phyloP scores from a whole-genome alignment of 1,140 invertebrate species.

The Cheumatopsyche charites region DNA sequence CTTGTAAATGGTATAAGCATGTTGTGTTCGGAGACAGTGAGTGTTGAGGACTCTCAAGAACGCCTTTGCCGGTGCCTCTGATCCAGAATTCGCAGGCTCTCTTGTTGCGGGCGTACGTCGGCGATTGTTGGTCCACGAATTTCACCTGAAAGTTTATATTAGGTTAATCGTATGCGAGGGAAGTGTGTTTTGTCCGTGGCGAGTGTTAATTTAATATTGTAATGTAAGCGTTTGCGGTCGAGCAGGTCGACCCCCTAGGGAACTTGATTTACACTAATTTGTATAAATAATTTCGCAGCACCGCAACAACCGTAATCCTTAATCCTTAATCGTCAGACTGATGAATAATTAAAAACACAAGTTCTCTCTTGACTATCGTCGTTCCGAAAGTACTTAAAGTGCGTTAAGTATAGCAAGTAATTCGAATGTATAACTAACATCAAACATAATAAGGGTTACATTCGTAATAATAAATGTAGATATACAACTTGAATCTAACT shows the following conservation, averaged over 20 bases:
- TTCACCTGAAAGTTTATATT: constrained; percentile 70
- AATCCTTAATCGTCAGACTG: background rate
- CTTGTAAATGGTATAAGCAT: constrained; percentile 82
- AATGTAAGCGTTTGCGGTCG: constrained; percentile 14
- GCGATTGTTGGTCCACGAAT: constrained; percentile 80
- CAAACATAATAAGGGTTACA: too few relatives aligned
- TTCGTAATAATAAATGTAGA: too few relatives aligned
- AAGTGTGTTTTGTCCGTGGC: background rate
- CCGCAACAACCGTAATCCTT: too few relatives aligned
- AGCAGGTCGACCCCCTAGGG: background rate
- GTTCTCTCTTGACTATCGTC: background rate
- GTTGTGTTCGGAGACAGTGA: constrained; percentile 84
- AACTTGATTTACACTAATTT: too few relatives aligned
- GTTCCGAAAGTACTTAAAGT: too few relatives aligned
- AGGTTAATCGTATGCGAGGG: constrained; percentile 7
- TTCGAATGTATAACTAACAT: too few relatives aligned
- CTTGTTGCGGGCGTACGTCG: constrained; percentile 80
- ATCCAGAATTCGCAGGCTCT: constrained; percentile 86
- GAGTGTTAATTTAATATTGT: constrained; percentile 10
- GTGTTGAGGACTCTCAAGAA: constrained; percentile 79
- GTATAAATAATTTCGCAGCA: too few relatives aligned
- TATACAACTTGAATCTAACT: too few relatives aligned
- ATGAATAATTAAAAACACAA: background rate
- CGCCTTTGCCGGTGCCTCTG: constrained; percentile 75
- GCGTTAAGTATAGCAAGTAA: too few relatives aligned